phyloP scores from a whole-genome alignment of 2,888 invertebrate species.

The Graphium colonna region DNA sequence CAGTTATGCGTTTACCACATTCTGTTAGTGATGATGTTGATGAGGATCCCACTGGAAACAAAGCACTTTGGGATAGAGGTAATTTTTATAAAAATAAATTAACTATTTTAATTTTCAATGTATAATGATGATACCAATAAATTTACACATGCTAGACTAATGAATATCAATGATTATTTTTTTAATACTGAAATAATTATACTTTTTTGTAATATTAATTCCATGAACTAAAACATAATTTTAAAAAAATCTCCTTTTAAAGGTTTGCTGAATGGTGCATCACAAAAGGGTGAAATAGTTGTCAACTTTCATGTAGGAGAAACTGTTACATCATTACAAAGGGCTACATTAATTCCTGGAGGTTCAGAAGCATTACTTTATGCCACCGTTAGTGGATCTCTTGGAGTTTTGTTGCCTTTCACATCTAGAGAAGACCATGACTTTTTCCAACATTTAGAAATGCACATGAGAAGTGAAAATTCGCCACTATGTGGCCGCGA shows the following conservation, averaged over 20 bases:
- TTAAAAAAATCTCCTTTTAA: conserved; percentile 32
- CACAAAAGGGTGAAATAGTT: conserved; percentile 96
- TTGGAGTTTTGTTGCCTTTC: conserved; percentile 96
- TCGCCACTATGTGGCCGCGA: conserved; percentile 98
- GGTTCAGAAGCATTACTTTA: conserved; percentile 98
- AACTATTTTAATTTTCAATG: no score
- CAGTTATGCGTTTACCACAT: conserved; percentile 92
- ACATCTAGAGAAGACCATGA: conserved; percentile 98
- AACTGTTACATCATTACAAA: conserved; percentile 96
- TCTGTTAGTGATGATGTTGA: conserved; percentile 98
- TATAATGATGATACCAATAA: conserved; percentile 60
- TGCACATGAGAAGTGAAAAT: conserved; percentile 99
- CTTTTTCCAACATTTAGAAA: conserved; percentile 99
- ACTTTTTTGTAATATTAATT: background rate
- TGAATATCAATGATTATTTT: conserved; percentile 68
- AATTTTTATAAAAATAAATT: no score
- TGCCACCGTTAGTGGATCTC: conserved; percentile 95
- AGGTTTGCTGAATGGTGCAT: conserved; percentile 96
- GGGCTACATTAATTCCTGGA: conserved; percentile 97
- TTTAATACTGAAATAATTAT: conserved; percentile 43
- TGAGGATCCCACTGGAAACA: conserved; percentile 99
- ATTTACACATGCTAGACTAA: conserved; percentile 79
- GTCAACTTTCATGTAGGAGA: conserved; percentile 98
- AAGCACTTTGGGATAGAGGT: conserved; percentile 96
- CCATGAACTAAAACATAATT: background rate